Evolutionary conservation across 2,113 vertebrate genomes (phyloP).

Genomic region (Pardalotus punctatus): DNA sequence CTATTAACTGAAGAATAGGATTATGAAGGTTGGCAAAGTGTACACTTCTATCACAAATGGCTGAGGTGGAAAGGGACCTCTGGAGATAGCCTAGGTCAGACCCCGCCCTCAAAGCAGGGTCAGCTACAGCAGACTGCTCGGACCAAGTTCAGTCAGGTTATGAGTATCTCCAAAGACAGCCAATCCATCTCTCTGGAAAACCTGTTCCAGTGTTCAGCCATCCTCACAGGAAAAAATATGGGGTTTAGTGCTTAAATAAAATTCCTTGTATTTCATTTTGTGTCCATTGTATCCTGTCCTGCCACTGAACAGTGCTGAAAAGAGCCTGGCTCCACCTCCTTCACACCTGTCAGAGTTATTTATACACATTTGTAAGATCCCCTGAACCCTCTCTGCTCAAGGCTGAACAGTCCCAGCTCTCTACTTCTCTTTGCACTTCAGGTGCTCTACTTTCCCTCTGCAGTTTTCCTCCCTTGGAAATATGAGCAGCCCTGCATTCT

Average conservation of each 20-base stretch:
- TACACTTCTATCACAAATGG: neutral
- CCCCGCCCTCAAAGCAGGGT: rapidly evolving
- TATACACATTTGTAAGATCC: neutral
- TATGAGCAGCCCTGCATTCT: neutral
- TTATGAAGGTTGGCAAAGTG: neutral
- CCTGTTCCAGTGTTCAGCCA: neutral
- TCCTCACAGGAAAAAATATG: neutral
- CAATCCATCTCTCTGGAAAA: neutral
- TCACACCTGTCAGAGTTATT: neutral
- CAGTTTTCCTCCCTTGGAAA: neutral
- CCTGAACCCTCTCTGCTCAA: neutral
- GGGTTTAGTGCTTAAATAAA: neutral
- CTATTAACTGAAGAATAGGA: neutral
- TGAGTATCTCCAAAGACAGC: neutral
- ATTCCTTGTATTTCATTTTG: neutral
- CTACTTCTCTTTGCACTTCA: neutral
- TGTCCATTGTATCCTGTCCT: neutral
- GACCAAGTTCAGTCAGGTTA: neutral
- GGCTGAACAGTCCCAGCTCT: neutral
- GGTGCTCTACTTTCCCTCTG: neutral
- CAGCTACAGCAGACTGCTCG: neutral
- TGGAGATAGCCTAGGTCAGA: neutral
- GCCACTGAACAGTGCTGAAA: neutral
- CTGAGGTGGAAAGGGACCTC: neutral
- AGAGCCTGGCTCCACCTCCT: neutral